These are phyloP conservation scores for Nymphalis polychloros DNA, from an alignment of 2,888 invertebrate species.

Conservation along the genomic window DNA sequence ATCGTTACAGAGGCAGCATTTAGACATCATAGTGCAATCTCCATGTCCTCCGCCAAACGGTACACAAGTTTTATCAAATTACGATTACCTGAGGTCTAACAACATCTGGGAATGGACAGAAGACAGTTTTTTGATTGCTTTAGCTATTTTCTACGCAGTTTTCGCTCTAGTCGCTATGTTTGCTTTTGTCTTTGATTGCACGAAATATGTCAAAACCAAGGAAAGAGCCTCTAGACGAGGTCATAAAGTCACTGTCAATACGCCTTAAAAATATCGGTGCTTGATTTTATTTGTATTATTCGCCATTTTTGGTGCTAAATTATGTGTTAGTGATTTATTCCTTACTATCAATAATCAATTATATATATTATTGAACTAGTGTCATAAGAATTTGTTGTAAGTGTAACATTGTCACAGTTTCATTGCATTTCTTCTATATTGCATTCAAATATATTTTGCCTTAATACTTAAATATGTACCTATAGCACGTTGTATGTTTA, in stretches of 20 bases:
- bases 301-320: constrained; percentile 34
- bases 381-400: constrained; percentile 10
- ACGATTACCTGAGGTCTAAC: constrained; percentile 63
- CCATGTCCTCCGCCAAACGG: constrained; percentile 91
- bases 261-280: constrained; percentile 65
- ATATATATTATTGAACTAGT: constrained; percentile 9
- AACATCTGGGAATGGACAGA: constrained; percentile 77
- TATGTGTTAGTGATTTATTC: constrained; percentile 29
- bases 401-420: constrained; percentile 22
- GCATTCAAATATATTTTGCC: not conserved
- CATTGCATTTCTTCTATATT: constrained; percentile 12
- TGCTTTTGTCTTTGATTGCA: constrained; percentile 83
- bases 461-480: not conserved
- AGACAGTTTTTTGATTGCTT: constrained; percentile 81
- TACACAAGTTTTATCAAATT: constrained; percentile 83
- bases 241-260: constrained; percentile 82
- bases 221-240: constrained; percentile 74
- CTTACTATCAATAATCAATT: constrained; percentile 13
- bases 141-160: constrained; percentile 83
- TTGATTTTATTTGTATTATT: constrained; percentile 11
- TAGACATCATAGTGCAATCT: constrained; percentile 92
- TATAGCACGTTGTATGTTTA: constrained; percentile 8
- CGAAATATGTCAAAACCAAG: constrained; percentile 77
- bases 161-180: constrained; percentile 83
- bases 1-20: constrained; percentile 86